Evolutionary conservation across 2,888 invertebrate species (phyloP), one percentile per base, ranked within the genome.

Genomic region (Theodoxus fluviatilis): DNA sequence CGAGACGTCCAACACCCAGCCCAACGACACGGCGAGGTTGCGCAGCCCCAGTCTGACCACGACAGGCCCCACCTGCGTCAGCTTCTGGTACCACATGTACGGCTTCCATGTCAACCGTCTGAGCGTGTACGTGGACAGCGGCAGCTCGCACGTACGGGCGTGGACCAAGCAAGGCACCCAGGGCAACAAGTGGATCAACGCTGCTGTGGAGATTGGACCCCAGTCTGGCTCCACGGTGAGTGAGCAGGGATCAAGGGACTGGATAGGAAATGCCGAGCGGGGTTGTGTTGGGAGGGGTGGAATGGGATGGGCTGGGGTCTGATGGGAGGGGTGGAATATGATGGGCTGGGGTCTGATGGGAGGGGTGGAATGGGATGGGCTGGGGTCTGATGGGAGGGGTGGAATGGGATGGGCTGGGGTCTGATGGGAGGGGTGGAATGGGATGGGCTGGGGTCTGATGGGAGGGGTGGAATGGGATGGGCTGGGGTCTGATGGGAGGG

Each of bases 41-140:
- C 68, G 78, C 18, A 82, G 80, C 68, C 78, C 79, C 0, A 6
- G 22, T 1, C 70, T 81, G 15, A 70, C 33, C 38, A 79, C 77
- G 4, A 38, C 68, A 3, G 73, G 75, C 1, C 66, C 76, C 0
- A 72, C 78, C 7, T 83, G 84, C 72, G 75, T 83, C 12, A 78
- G 79, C 1, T 86, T 86, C 80, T 86, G 85, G 85, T 85, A 84
- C 69, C 81, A 84, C 75, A 86, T 86, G 86, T 82, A 82, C 68
- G 85, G 85, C 7, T 67, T 73, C n/a, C 79, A 81, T 72, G 79
- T 83, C 40, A 83, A 81, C 73, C 71, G 70, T 6, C 76, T 84
- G 7, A 79, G 77, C 69, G 69, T 83, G 71, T 82, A 80, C 67
- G 35, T 80, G 4, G 74, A 71, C 40, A 70, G 71, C 6, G 72